phyloP scores from a whole-genome alignment of 2,888 invertebrate genomes.

The Heliconius hortense region DNA sequence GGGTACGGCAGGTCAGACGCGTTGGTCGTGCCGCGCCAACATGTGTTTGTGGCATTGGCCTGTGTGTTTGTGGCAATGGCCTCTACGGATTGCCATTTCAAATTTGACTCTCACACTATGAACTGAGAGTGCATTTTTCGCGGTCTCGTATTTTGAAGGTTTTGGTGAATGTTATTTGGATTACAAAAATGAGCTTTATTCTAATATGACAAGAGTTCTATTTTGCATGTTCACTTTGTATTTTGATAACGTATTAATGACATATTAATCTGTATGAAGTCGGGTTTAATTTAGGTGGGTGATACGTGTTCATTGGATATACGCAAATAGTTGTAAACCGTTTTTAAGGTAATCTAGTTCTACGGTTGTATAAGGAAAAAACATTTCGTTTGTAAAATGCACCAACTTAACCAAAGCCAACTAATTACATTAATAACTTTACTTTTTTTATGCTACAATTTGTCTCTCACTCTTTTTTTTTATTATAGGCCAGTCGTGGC shows the following conservation, averaged over 20 bases:
- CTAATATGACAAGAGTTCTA: slow-evolving; percentile 26
- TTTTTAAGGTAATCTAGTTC: slow-evolving; percentile 27
- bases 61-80: slow-evolving; percentile 58
- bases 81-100: slow-evolving; percentile 50
- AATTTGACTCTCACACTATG: slow-evolving; percentile 48
- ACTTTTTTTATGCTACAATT: no score
- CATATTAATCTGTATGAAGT: slow-evolving; percentile 49
- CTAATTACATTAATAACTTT: no score
- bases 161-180: slow-evolving; percentile 41
- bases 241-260: slow-evolving; percentile 50
- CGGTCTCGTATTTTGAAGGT: slow-evolving; percentile 36
- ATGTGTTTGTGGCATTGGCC: slow-evolving; percentile 78
- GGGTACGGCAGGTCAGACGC: slow-evolving; percentile 54
- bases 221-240: slow-evolving; percentile 36
- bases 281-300: slow-evolving; percentile 45
- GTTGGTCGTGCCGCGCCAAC: slow-evolving; percentile 62
- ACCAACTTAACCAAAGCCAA: no score
- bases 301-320: slow-evolving; percentile 47
- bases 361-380: slow-evolving; percentile 7
- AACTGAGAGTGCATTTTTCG: slow-evolving; percentile 31
- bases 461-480: no score
- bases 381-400: neutral
- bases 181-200: slow-evolving; percentile 43
- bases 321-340: slow-evolving; percentile 32
- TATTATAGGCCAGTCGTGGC: no score